phyloP scores from a whole-genome alignment of 2,888 invertebrate species.

The Lymantria dispar region DNA sequence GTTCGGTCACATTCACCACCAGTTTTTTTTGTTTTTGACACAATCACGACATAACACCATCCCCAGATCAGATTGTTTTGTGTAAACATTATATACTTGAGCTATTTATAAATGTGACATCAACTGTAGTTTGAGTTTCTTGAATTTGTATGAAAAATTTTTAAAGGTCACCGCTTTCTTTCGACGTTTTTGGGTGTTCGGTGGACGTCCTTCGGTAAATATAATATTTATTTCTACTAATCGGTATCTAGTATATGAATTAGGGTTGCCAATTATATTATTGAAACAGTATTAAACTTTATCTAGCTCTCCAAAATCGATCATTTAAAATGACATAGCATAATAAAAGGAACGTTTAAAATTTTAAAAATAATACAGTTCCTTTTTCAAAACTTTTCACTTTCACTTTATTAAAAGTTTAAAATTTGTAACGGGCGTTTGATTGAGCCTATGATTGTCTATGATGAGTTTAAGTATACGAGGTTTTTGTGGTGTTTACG shows the following conservation, averaged over 20 bases:
- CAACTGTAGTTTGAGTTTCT: slow-evolving; percentile 49
- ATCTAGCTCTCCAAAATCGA: too few relatives aligned
- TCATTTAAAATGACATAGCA: too few relatives aligned
- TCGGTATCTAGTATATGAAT: too few relatives aligned
- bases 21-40: slow-evolving; percentile 27
- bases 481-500: background rate
- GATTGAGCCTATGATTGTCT: too few relatives aligned
- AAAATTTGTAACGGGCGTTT: too few relatives aligned
- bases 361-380: too few relatives aligned
- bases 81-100: slow-evolving; percentile 60
- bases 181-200: slow-evolving; percentile 20
- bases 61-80: slow-evolving; percentile 62
- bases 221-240: background rate
- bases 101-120: slow-evolving; percentile 73
- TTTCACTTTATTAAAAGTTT: too few relatives aligned
- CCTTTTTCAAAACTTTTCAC: too few relatives aligned
- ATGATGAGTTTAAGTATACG: background rate
- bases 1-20: slow-evolving; percentile 36
- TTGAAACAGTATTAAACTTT: too few relatives aligned
- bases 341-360: too few relatives aligned
- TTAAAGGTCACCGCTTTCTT: slow-evolving; percentile 46
- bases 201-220: slow-evolving; percentile 2
- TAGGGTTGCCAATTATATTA: too few relatives aligned
- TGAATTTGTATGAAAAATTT: slow-evolving; percentile 49
- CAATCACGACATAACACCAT: slow-evolving; percentile 42